Conservation (phyloP, 2,888 invertebrate genomes). For the Monoplex corrugatus region DNA sequence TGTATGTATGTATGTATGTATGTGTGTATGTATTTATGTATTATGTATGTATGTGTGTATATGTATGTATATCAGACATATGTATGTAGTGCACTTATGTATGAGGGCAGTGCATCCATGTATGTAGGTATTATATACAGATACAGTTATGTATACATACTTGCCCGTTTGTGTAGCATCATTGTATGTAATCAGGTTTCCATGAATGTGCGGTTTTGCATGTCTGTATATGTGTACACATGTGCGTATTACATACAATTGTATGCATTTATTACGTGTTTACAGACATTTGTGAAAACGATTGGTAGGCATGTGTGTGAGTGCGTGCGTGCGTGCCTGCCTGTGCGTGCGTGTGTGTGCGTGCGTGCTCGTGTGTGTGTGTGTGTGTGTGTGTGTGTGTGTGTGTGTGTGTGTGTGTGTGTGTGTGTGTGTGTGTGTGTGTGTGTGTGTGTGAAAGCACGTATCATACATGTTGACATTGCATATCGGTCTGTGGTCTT, state of each 20-base stretch:
- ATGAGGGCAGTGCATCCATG: no score
- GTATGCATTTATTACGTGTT: no score
- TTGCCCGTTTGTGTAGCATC: background rate
- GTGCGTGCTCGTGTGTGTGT: constrained; percentile 11
- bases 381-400: constrained; percentile 13
- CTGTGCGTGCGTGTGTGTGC: background rate
- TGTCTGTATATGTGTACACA: background rate
- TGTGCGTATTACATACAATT: no score
- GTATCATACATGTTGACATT: no score
- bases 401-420: background rate
- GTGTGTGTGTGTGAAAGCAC: background rate
- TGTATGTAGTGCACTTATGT: background rate
- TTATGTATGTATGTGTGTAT: no score
- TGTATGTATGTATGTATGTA: background rate
- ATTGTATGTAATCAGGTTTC: no score
- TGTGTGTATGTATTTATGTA: background rate
- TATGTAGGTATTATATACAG: background rate
- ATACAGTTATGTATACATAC: background rate
- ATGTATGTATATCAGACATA: no score
- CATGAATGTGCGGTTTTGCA: no score
- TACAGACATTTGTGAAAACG: no score
- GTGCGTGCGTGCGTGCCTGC: background rate
- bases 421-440: background rate
- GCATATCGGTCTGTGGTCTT: no score
- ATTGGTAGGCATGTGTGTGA: background rate